phyloP scores from a whole-genome alignment of 1,140 invertebrate genomes.

The Aphelenchoides fujianensis region DNA sequence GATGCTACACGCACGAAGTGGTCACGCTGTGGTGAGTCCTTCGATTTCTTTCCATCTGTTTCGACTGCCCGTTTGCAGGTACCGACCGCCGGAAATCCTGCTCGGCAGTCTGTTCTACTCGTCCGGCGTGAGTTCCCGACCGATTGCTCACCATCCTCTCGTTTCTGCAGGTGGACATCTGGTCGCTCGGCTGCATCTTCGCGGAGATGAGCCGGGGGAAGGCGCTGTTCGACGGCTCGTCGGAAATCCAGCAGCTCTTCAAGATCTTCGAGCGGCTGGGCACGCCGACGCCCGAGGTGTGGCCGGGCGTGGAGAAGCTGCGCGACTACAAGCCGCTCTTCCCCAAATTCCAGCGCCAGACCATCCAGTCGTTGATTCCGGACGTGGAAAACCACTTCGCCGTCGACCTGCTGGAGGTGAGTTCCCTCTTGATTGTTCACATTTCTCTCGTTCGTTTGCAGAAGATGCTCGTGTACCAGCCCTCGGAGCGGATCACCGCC shows the following conservation, averaged over 20 bases:
- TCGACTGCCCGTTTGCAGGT: too few relatives aligned
- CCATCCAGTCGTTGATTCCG: slow-evolving; percentile 63
- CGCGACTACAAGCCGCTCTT: slow-evolving; percentile 83
- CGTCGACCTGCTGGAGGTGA: slow-evolving; percentile 72
- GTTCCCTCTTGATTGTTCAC: slow-evolving; percentile 9
- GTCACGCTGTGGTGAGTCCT: slow-evolving; percentile 98
- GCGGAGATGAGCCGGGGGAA: slow-evolving; percentile 85
- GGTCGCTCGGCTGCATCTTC: slow-evolving; percentile 93
- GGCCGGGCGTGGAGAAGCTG: slow-evolving; percentile 79
- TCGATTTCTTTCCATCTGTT: too few relatives aligned
- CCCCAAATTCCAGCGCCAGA: slow-evolving; percentile 77
- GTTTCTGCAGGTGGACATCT: slow-evolving; percentile 80
- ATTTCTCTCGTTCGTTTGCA: slow-evolving; percentile 63
- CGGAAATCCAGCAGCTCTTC: slow-evolving; percentile 89
- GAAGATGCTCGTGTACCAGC: slow-evolving; percentile 78
- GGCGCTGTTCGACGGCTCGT: slow-evolving; percentile 87
- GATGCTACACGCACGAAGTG: slow-evolving; percentile 95
- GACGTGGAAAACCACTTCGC: slow-evolving; percentile 69
- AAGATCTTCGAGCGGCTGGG: slow-evolving; percentile 83
- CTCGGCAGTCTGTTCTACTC: slow-evolving; percentile 83
- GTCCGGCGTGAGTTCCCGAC: slow-evolving; percentile 66
- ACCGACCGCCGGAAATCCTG: slow-evolving; percentile 92
- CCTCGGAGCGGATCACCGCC: slow-evolving; percentile 73
- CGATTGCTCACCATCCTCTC: too few relatives aligned
- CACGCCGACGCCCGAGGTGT: slow-evolving; percentile 80